Percentiles rank a stretch among this genome's conserved stretches.
These are phyloP conservation scores for Paramormyrops kingsleyae DNA, from an alignment of 2,113 vertebrate species.

Conservation along the genomic window DNA sequence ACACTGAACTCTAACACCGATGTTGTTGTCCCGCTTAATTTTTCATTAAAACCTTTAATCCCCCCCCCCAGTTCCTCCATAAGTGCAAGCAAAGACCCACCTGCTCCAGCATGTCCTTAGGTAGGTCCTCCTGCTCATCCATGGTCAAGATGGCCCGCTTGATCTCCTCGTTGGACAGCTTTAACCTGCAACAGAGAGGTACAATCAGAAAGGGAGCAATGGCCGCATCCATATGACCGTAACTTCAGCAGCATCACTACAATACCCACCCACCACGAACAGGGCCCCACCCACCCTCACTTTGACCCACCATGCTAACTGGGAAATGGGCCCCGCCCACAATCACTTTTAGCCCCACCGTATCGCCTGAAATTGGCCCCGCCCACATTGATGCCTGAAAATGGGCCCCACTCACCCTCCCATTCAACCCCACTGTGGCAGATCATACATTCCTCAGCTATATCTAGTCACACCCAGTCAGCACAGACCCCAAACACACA, in stretches of 20 bases:
- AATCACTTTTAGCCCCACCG: not conserved
- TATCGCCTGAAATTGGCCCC: not conserved
- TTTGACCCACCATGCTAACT: not conserved
- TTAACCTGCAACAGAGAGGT: slow-evolving; percentile 67
- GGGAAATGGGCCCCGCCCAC: not conserved
- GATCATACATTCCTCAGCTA: not conserved
- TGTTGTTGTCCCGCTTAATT: not conserved
- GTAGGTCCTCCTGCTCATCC: slow-evolving; percentile 97
- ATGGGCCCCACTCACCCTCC: not conserved
- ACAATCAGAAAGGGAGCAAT: not conserved
- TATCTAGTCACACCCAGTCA: not conserved
- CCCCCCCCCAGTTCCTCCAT: not conserved
- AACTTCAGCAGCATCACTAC: not conserved
- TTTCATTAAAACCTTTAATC: not conserved
- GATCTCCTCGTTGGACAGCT: slow-evolving; percentile 94
- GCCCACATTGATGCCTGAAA: not conserved
- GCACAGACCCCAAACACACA: not conserved
- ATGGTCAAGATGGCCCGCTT: slow-evolving; percentile 94
- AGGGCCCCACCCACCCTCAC: not conserved
- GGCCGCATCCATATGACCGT: not conserved
- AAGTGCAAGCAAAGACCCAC: slow-evolving; percentile 50
- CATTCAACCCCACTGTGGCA: not conserved
- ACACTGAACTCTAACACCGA: not conserved
- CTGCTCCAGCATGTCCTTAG: slow-evolving; percentile 99
- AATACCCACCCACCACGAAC: not conserved